Evolutionary conservation across 2,888 invertebrate genomes (phyloP).

Genomic region (Caenorhabditis wallacei): DNA sequence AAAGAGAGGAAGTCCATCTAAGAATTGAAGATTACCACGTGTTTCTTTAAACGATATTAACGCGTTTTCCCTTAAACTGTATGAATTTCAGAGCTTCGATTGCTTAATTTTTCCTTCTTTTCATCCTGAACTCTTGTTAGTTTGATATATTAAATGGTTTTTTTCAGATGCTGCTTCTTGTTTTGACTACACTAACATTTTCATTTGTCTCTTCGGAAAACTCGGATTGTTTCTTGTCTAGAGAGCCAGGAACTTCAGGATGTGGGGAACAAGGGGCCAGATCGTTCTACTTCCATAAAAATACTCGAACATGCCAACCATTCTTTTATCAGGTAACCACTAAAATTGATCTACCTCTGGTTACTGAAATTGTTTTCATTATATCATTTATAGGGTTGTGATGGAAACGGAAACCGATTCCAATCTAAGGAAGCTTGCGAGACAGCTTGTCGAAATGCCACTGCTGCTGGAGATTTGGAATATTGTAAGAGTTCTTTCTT

Average conservation of each 20-base stretch:
- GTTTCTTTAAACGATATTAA: too few species aligned
- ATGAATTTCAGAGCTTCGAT: too few species aligned
- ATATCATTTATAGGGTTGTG: slow-evolving; percentile 74
- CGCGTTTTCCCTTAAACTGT: too few species aligned
- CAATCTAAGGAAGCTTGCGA: slow-evolving; percentile 73
- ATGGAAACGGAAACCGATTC: slow-evolving; percentile 79
- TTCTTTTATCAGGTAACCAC: slow-evolving; percentile 79
- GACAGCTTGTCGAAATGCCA: slow-evolving; percentile 50
- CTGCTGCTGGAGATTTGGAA: slow-evolving; percentile 39
- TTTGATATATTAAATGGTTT: too few species aligned
- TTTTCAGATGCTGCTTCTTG: background rate
- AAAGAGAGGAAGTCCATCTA: background rate
- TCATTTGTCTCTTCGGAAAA: slow-evolving; percentile 5
- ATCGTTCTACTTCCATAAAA: slow-evolving; percentile 78
- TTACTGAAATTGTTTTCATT: too few species aligned
- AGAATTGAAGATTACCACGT: background rate
- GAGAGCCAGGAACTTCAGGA: slow-evolving; percentile 53
- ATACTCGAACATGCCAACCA: slow-evolving; percentile 79
- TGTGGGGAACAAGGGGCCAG: slow-evolving; percentile 75
- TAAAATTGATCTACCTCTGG: too few species aligned
- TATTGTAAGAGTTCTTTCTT: slow-evolving; percentile 29
- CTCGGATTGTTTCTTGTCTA: slow-evolving; percentile 35
- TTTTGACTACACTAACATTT: background rate
- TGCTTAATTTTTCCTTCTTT: too few species aligned
- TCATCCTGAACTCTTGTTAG: too few species aligned